A percentile compares a stretch with the other conserved stretches of the same genome.
These are phyloP conservation scores for Gymnorhina tibicen DNA, from an alignment of 2,113 vertebrate species.

Conservation along the genomic window DNA sequence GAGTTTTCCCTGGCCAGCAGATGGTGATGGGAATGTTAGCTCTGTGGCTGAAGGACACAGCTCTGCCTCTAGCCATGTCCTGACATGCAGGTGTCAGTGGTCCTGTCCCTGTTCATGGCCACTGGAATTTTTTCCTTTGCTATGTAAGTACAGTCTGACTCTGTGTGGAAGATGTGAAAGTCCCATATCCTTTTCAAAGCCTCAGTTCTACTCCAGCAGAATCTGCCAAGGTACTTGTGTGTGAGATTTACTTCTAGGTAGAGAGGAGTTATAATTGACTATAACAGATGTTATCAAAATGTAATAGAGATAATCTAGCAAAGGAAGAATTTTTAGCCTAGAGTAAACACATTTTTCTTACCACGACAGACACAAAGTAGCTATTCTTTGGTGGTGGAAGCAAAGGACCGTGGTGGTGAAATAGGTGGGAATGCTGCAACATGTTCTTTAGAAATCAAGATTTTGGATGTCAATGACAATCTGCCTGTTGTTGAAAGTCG, in stretches of 20 bases:
- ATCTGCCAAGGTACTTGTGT: background rate
- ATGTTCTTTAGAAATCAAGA: slow-evolving; percentile 68
- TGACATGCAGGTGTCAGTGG: background rate
- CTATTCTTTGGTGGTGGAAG: slow-evolving; percentile 74
- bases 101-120: background rate
- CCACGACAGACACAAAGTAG: slow-evolving; percentile 64
- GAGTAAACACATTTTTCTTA: background rate
- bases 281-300: background rate
- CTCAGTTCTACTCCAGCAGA: background rate
- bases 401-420: slow-evolving; percentile 63
- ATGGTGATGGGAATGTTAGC: background rate
- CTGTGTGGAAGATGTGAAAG: background rate
- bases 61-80: background rate
- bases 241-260: background rate
- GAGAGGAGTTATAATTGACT: background rate
- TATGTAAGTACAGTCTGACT: background rate
- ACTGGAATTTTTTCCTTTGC: background rate
- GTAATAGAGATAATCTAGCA: background rate
- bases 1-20: slow-evolving; percentile 13
- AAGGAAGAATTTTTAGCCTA: background rate
- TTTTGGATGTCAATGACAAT: slow-evolving; percentile 82
- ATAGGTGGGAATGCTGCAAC: slow-evolving; percentile 26
- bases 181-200: background rate
- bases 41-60: background rate
- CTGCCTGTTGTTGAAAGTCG: slow-evolving; percentile 62